Evolutionary conservation across 2,888 invertebrate genomes (phyloP), one percentile per base, ranked within the genome.

Genomic region (Platerodrilus igneus): DNA sequence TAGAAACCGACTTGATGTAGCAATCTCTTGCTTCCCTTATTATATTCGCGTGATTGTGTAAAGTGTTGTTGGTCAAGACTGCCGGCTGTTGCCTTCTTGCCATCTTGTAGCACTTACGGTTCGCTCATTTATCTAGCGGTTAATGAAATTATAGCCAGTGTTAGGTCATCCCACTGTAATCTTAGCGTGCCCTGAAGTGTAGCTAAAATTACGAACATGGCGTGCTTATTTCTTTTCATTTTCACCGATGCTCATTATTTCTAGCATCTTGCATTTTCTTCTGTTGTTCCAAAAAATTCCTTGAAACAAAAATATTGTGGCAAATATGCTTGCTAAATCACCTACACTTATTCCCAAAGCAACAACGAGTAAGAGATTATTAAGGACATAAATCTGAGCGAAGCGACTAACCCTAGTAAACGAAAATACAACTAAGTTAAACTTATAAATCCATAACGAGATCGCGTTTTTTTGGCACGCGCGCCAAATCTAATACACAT

Each of bases 61-160:
- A 57, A 54, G 50, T 55, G 51, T 52, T 51, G 51, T 55, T 56
- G 54, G 53, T 54, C 56, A 52, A 55, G 49, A 51, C 40, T 41
- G 52, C 59, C 57, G 52, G 60, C 57, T 62, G 61, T 59, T 61
- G 56, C 54, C 51, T 44, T n/a, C n/a, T 45, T 51, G 34, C 45
- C 50, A 50, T 50, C 47, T 47, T 41, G 50, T 60, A 47, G 52
- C 56, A 53, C 57, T 55, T 60, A 61, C 58, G 59, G 57, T 54
- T 46, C 48, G 64, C 70, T 70, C 73, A 73, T 74, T 74, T 74
- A 71, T 74, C 71, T 69, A 63, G 50, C 66, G 62, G 69, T 70
- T 74, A 74, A 74, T 73, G 73, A 74, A 74, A 74, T 74, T 73
- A 74, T 73, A 68, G 70, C 68, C 60, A 56, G 60, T 51, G 60